Percentiles rank a stretch among this genome's conserved stretches.
Evolutionary conservation across 2,797 vertebrate genomes (phyloP).

Genomic region (Meriones psammophilus): DNA sequence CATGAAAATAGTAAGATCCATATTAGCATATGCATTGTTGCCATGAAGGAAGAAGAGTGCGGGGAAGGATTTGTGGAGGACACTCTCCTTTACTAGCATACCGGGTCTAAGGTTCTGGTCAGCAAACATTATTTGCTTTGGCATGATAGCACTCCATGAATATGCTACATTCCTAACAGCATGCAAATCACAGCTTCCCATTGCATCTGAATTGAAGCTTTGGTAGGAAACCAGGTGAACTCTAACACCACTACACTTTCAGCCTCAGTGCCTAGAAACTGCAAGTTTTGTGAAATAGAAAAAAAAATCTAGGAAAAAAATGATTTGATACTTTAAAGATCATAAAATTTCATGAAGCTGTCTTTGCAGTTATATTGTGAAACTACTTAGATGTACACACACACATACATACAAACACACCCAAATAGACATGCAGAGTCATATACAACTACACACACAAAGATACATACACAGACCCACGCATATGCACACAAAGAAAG

Average conservation of each 20-base stretch:
- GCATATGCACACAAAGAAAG: not conserved
- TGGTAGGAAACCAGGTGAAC: not conserved
- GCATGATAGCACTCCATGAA: not conserved
- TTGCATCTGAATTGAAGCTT: constrained; percentile 10
- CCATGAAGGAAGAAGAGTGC: not conserved
- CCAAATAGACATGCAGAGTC: not conserved
- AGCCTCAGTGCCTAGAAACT: not conserved
- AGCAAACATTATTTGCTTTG: not conserved
- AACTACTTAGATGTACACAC: not conserved
- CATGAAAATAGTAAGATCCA: not conserved
- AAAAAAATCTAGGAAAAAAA: constrained; percentile 7
- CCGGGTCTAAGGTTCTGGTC: not conserved
- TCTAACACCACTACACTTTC: not conserved
- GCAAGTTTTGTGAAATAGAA: not conserved
- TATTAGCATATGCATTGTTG: not conserved
- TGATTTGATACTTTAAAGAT: constrained; percentile 17
- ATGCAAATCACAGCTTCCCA: not conserved
- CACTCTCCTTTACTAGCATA: not conserved
- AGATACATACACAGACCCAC: not conserved
- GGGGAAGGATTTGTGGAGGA: not conserved
- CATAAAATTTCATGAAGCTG: not conserved
- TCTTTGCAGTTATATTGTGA: not conserved
- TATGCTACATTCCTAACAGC: not conserved
- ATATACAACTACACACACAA: not conserved
- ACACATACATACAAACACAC: not conserved